Conservation (phyloP, 2,113 vertebrate species). For the Sinosuthora webbiana region DNA sequence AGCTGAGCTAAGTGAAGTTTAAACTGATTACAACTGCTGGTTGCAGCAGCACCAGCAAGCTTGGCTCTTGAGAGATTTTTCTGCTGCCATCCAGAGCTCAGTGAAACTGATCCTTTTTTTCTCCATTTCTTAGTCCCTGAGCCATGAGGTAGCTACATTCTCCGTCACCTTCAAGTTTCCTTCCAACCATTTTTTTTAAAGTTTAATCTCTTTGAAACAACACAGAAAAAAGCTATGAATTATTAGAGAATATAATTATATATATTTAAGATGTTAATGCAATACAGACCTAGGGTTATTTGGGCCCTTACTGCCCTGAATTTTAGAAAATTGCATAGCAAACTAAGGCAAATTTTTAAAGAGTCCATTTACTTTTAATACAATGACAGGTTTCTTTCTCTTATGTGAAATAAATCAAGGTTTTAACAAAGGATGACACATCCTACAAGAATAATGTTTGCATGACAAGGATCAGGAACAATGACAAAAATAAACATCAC, state of each 20-base stretch:
- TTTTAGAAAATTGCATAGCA: background rate
- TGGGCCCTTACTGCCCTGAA: background rate
- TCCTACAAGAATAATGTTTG: background rate
- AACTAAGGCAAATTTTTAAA: background rate
- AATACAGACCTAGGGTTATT: background rate
- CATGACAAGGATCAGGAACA: background rate
- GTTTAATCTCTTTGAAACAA: background rate
- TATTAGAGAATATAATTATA: background rate
- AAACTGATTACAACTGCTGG: rapidly evolving
- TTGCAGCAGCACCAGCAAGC: background rate
- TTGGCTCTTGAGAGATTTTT: background rate
- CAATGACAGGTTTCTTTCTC: slow-evolving; percentile 1
- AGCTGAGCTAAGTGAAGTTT: background rate
- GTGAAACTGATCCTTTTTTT: background rate
- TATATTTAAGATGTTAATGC: background rate
- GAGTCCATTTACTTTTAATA: background rate
- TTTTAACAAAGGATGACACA: background rate
- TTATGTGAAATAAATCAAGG: background rate
- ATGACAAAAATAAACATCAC: background rate
- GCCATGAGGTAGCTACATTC: background rate
- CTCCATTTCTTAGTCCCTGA: background rate
- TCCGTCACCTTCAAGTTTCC: background rate
- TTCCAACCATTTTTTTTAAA: background rate
- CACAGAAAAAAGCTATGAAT: background rate
- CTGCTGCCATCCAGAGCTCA: background rate